A percentile compares a stretch with the other conserved stretches of the same genome.
phyloP scores from a whole-genome alignment of 30 jellyfish, hydroid and myxozoan genomes.

The Sanderia malayensis region DNA sequence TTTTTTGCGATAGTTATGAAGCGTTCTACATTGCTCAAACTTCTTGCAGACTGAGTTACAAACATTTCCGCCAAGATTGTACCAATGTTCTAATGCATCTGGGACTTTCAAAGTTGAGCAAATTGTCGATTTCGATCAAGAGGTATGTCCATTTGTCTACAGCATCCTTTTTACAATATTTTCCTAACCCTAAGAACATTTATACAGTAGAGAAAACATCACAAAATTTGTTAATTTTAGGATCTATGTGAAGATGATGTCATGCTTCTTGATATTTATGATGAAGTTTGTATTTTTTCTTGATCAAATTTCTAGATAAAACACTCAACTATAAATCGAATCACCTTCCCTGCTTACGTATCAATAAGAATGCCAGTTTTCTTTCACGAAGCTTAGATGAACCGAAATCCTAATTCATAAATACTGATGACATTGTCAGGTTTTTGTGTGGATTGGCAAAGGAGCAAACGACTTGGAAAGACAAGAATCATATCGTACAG shows the following conservation, averaged over 20 bases:
- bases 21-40: too few relatives aligned
- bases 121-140: constrained; percentile 72
- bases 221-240: too few relatives aligned
- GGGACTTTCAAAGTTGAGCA: constrained; percentile 62
- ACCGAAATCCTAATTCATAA: too few relatives aligned
- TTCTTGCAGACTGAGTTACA: neutral
- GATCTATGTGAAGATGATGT: constrained; percentile 85
- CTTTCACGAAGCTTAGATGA: too few relatives aligned
- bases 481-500: constrained; percentile 63
- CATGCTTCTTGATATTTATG: constrained; percentile 63
- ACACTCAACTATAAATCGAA: too few relatives aligned
- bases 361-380: too few relatives aligned
- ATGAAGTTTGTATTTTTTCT: constrained; percentile 38
- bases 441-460: constrained; percentile 85
- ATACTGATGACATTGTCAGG: too few relatives aligned
- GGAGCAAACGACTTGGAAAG: constrained; percentile 73
- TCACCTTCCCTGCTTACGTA: too few relatives aligned
- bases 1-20: too few relatives aligned
- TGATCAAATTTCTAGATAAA: neutral
- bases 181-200: too few relatives aligned
- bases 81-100: constrained; percentile 58
- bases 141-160: constrained; percentile 57
- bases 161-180: too few relatives aligned
- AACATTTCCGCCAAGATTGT: constrained; percentile 49
- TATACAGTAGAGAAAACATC: too few relatives aligned